Evolutionary conservation across 1,140 invertebrate genomes (phyloP), one percentile per base, ranked within the genome.

Genomic region (Microplitis mediator): DNA sequence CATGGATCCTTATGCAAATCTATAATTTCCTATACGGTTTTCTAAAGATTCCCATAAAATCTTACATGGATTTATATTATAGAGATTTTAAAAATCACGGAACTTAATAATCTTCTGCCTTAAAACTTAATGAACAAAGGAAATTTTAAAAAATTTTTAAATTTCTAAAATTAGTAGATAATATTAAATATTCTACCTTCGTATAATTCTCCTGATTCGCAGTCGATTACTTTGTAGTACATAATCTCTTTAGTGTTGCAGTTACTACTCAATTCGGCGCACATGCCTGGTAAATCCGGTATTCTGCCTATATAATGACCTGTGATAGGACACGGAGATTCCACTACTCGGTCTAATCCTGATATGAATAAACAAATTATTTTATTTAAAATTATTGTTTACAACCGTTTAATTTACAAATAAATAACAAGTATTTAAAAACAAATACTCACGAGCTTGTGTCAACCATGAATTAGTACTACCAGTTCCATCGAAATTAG

Each of bases 261-360:
- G 79, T 93, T 92, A 39, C 92, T 93, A 73, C 90, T 91, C 36
- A 93, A 84, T 82, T 92, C 92, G n/a, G 92, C 91, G 81, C 92
- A 93, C 75, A 92, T 86, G 67, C 90, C 89, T 13, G 86, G 85
- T n/a, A 89, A 82, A 78, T 93, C 91, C 34, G 92, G 91, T 75
- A 93, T 91, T 52, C 86, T 82, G 52, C 92, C 92, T 34, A 87
- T 90, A 76, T 92, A 93, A 79, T 92, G 90, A 1, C 92, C 92
- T 16, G 90, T 89, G 74, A 93, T 91, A 31, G 92, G 92, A 84
- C 92, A 93, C 3, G 90, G 87, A 6, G 90, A 89, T 77, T 89
- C 86, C 39, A 88, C 85, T 31, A 84, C 75, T 71, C 88, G 78
- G 75, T 90, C 87, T 36, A 89, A 74, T 64, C 89, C 89, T 90